Base-by-base conservation (phyloP, 1,140 invertebrate genomes). In the Charaxes varanes region DNA sequence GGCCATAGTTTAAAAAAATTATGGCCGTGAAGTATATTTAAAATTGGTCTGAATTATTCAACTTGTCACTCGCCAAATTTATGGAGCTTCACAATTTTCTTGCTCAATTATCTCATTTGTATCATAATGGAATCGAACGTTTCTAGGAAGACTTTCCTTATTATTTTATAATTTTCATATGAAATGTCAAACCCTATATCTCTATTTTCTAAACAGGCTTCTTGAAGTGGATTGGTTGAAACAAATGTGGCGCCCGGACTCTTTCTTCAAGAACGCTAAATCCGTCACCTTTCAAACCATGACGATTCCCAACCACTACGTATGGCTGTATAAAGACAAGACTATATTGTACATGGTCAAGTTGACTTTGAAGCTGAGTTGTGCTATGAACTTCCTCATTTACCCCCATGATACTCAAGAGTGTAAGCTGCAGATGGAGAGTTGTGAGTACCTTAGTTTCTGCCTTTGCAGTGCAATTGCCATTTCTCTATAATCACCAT, bases 361-460 rank as follows among this genome's bases (percentile, higher is more conserved):
- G 87, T 78, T 96, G 40, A 96, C 93, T 0, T 65, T 96, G 14
- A 91, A 89, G 51, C 73, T 96, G 6, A 95, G 93, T 2, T 96
- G 94, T 61, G 93, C 93, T 3, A 96, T 96, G 94, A 95, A 95
- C 72, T 96, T 95, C 80, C 89, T 94, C 59, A 93, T 95, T 37
- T 96, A 96, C 69, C 94, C 94, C 0, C 94, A 96, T 59, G 94
- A 96, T 62, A 95, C 93, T 0, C 94, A 96, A 81, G 93, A 95
- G 72, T 96, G 94, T 71, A 94, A 94, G 77, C 81, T 95, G 24
- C 93, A 95, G 83, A 96, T 96, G 93, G 94, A 96, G 73, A 95
- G 94, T 69, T 73, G 93, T 95, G 83, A 94, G 94, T 91, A 61
- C 7, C 21, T n/a, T n/a, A n/a, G n/a, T n/a, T n/a, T n/a, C n/a